These are phyloP conservation scores for Coenobita brevimanus DNA, from an alignment of 1,140 invertebrate genomes.

Conservation along the genomic window DNA sequence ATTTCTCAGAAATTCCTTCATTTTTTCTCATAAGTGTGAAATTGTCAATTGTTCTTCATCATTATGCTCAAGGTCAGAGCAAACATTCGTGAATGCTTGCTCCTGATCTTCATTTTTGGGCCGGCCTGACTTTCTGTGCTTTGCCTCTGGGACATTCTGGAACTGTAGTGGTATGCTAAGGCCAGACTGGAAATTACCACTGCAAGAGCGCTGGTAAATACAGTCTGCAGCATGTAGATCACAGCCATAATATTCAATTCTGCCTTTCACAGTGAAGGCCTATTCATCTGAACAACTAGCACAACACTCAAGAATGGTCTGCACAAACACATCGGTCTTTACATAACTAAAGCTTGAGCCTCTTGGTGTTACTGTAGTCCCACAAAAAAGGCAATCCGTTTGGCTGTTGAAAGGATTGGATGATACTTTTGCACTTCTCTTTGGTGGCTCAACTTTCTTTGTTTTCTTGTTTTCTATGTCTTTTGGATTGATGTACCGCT, in stretches of 20 bases:
- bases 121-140: background rate
- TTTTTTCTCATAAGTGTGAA: slow-evolving; percentile 32
- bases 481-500: slow-evolving; percentile 21
- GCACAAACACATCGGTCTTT: background rate
- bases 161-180: slow-evolving; percentile 13
- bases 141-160: slow-evolving; percentile 9
- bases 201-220: slow-evolving; percentile 17
- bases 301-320: slow-evolving; percentile 24
- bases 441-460: slow-evolving; percentile 7
- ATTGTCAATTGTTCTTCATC: slow-evolving; percentile 18
- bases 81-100: slow-evolving; percentile 8
- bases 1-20: background rate
- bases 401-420: too few relatives aligned
- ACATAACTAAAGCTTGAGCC: slow-evolving; percentile 1
- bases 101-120: slow-evolving; percentile 29
- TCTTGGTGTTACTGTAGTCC: background rate
- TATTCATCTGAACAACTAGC: slow-evolving; percentile 5
- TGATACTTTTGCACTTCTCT: too few relatives aligned
- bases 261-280: slow-evolving; percentile 9
- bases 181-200: slow-evolving; percentile 21
- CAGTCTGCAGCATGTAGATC: slow-evolving; percentile 29
- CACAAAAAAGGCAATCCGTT: too few relatives aligned
- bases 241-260: slow-evolving; percentile 32
- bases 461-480: background rate
- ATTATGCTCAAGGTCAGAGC: slow-evolving; percentile 23